Conservation (phyloP, 2,113 vertebrate genomes). For the Bettongia penicillata region DNA sequence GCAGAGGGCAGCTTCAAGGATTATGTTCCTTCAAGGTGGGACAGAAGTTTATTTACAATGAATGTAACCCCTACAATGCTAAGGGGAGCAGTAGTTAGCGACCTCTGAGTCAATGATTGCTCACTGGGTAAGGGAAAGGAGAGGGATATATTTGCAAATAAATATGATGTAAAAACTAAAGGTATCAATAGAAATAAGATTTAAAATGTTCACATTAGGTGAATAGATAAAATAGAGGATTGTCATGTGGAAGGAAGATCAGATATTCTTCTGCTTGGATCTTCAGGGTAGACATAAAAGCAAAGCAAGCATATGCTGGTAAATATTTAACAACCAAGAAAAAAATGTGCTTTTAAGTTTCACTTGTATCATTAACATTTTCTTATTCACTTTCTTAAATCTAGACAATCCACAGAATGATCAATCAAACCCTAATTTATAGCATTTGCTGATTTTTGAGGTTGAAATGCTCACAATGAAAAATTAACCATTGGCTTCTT, state of each 20-base stretch:
- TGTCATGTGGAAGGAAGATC: neutral
- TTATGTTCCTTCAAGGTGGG: too few species aligned
- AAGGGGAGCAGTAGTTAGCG: too few species aligned
- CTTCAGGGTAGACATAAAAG: neutral
- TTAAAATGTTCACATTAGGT: neutral
- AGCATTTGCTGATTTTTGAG: neutral
- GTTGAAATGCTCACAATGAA: neutral
- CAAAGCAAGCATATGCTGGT: neutral
- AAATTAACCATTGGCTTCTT: too few species aligned
- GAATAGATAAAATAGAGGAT: neutral
- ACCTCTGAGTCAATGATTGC: neutral
- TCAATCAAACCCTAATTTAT: neutral
- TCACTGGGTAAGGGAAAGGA: neutral
- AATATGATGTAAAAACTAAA: neutral
- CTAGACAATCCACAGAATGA: neutral
- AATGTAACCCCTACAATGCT: too few species aligned
- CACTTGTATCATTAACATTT: neutral
- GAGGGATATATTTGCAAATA: neutral
- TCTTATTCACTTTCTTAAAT: neutral
- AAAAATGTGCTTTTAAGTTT: neutral
- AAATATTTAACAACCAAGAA: neutral
- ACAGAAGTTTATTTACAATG: too few species aligned
- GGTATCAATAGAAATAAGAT: neutral
- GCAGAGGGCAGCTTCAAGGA: too few species aligned
- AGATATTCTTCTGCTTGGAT: neutral